Evolutionary conservation across 2,888 invertebrate species (phyloP).

Genomic region (Cacoxenus indagator): DNA sequence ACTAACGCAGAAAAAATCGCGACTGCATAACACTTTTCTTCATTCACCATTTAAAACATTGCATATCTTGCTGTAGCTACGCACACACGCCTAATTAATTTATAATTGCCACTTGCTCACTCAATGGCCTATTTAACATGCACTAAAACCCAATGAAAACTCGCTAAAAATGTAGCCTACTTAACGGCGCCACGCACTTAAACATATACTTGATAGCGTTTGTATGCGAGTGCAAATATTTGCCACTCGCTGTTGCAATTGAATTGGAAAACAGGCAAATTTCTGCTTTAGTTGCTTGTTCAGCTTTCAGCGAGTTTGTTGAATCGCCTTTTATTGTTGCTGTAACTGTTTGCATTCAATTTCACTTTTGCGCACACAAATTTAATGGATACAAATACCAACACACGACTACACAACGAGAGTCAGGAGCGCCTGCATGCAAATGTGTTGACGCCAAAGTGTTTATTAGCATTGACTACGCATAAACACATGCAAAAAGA

Average conservation of each 20-base stretch:
- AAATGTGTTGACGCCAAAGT: slow-evolving; percentile 8
- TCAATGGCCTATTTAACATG: slow-evolving; percentile 9
- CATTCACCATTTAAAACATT: neutral
- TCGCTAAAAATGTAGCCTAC: neutral
- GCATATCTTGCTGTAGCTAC: neutral
- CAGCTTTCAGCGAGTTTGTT: neutral
- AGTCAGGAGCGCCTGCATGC: neutral
- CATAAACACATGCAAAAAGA: neutral
- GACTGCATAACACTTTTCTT: neutral
- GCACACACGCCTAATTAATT: slow-evolving; percentile 9
- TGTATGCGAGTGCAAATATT: neutral
- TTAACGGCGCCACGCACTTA: neutral
- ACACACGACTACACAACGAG: neutral
- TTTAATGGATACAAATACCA: neutral
- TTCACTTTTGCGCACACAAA: slow-evolving; percentile 17
- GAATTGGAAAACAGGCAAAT: slow-evolving; percentile 5
- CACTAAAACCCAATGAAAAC: neutral
- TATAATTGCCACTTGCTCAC: slow-evolving; percentile 16
- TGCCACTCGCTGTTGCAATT: neutral
- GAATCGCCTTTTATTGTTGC: neutral
- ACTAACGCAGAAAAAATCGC: no score
- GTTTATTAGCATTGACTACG: slow-evolving; percentile 8
- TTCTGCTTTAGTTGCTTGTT: neutral
- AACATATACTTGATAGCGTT: neutral
- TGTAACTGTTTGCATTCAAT: slow-evolving; percentile 11